These are phyloP conservation scores for Caenorhabditis sp. DNA, from an alignment of 2,888 invertebrate genomes.

Conservation along the genomic window DNA sequence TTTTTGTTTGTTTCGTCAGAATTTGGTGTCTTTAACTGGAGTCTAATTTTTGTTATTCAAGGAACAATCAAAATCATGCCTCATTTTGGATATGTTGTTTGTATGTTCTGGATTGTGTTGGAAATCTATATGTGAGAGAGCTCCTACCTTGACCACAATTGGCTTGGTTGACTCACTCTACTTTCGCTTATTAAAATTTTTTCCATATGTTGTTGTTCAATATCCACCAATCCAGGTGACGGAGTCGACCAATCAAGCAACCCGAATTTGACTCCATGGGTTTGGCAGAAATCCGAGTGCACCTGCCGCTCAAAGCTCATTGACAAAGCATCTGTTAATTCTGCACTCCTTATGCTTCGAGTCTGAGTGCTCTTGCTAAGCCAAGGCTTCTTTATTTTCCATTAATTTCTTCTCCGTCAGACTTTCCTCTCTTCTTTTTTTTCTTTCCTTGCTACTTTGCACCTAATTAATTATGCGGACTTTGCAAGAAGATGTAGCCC, in stretches of 20 bases:
- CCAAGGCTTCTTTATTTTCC: neutral
- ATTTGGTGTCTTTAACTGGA: neutral
- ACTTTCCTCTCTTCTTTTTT: neutral
- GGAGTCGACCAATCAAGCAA: neutral
- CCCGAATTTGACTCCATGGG: neutral
- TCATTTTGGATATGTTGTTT: neutral
- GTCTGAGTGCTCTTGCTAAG: neutral
- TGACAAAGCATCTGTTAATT: constrained; percentile 16
- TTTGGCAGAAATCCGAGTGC: neutral
- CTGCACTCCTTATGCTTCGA: constrained; percentile 20
- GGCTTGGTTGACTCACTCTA: neutral
- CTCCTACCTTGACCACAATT: neutral
- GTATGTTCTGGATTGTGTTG: neutral
- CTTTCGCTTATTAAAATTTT: neutral
- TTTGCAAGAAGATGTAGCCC: constrained; percentile 14
- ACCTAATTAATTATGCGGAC: constrained; percentile 54
- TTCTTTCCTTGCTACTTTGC: neutral
- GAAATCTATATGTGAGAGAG: no score
- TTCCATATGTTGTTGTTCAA: neutral
- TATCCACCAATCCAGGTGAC: constrained; percentile 9
- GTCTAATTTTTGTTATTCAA: neutral
- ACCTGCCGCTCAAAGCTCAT: constrained; percentile 24
- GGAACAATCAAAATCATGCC: neutral
- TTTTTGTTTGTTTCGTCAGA: neutral
- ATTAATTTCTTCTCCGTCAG: neutral